Base-by-base conservation (phyloP, 2,113 vertebrate genomes). In the Petroica traversi region DNA sequence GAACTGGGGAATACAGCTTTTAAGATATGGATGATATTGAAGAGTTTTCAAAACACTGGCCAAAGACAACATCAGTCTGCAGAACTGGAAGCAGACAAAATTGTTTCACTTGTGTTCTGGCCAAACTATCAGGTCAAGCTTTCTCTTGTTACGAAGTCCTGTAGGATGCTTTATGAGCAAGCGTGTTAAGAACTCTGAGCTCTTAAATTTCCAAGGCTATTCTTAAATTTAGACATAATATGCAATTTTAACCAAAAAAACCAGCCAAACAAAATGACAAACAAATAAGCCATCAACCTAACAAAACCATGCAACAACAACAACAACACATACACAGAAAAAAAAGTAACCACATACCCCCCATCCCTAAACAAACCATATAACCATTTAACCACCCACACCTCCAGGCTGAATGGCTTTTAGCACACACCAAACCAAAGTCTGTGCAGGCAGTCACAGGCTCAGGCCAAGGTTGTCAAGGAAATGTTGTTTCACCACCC, bases 401-500 rank as follows among this genome's bases (percentile, higher is more conserved):
- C 3, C 14, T 28, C 5, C 17, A 46, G 58, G 34, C 4, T 63
- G 73, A 66, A 14, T 6, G 19, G 23, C 6, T 20, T 67, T 51
- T 16, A 43, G 33, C 26, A 29, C 8, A 14, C 19, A 41, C 8
- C 29, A n/a, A 59, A 33, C 3, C 19, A 36, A 72, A 92, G 41
- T 15, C 54, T 28, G 25, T 5, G n/a, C 9, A 33, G 40, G 25
- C 7, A 74, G 8, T 13, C 48, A 33, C 29, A 31, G 36, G 25
- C 11, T 80, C 15, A 57, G n/a, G 12, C 20, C 13, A 9, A 49
- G 28, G 46, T 0, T 58, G 7, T 8, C 46, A 45, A 40, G 34
- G 29, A 58, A 45, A 28, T 4, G 11, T 11, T 45, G 16, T 19
- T 58, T 26, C 1, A 0, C 1, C 29, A 22, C 17, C 9, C 36